phyloP scores from a whole-genome alignment of 1,140 invertebrate genomes.

The Rhopalosiphum maidis region DNA sequence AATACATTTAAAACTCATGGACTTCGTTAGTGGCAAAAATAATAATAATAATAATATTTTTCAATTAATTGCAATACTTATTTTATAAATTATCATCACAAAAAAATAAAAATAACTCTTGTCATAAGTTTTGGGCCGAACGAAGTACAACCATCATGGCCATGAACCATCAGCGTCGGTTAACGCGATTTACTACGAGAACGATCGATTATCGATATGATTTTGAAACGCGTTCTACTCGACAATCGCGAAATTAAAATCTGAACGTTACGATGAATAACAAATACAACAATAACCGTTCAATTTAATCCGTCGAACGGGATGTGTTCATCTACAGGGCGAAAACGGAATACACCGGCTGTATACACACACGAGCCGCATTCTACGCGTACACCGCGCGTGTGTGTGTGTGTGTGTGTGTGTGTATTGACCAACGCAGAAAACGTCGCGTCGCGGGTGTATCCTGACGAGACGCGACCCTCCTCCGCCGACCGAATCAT shows the following conservation, averaged over 20 bases:
- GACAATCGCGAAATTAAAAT: background rate
- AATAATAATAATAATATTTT: background rate
- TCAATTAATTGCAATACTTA: background rate
- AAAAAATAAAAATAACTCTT: background rate
- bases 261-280: background rate
- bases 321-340: background rate
- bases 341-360: background rate
- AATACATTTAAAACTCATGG: background rate
- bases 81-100: background rate
- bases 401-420: too few relatives aligned
- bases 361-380: background rate
- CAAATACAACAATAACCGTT: background rate
- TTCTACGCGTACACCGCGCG: too few relatives aligned
- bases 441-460: conserved; percentile 6
- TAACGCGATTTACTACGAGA: background rate
- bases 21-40: background rate
- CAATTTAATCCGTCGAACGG: background rate
- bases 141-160: background rate
- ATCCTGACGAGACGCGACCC: background rate
- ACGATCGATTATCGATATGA: background rate
- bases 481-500: background rate
- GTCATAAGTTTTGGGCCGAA: background rate
- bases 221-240: background rate
- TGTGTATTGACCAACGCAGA: background rate
- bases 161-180: background rate